These are phyloP conservation scores for Noctua janthe DNA, from an alignment of 2,888 invertebrate species.

Conservation along the genomic window DNA sequence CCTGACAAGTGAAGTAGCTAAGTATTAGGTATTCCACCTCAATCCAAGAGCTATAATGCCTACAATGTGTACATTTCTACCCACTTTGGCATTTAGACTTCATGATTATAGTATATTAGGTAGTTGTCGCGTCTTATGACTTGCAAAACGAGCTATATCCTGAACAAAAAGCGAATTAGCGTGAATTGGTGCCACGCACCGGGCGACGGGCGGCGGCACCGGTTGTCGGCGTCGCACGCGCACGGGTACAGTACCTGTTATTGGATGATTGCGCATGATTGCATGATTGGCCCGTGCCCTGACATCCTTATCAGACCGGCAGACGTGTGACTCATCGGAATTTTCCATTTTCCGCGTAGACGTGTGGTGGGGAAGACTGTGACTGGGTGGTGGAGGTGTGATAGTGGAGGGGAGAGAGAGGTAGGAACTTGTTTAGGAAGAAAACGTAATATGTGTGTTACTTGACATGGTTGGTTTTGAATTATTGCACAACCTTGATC, in stretches of 20 bases:
- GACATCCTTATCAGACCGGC: slow-evolving; percentile 78
- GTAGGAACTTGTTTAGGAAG: neutral
- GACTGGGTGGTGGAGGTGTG: neutral
- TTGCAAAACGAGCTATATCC: slow-evolving; percentile 56
- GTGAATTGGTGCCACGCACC: slow-evolving; percentile 62
- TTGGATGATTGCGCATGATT: slow-evolving; percentile 75
- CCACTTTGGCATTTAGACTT: slow-evolving; percentile 37
- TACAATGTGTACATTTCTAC: slow-evolving; percentile 2
- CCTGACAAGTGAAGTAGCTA: neutral
- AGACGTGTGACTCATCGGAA: slow-evolving; percentile 66
- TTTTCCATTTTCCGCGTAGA: slow-evolving; percentile 60
- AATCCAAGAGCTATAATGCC: neutral
- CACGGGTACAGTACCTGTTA: slow-evolving; percentile 65
- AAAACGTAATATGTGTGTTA: neutral
- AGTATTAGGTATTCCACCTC: slow-evolving; percentile 11
- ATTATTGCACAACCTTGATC: neutral
- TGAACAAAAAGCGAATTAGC: slow-evolving; percentile 63
- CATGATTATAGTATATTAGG: slow-evolving; percentile 32
- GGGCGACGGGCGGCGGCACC: slow-evolving; percentile 14
- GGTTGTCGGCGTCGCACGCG: slow-evolving; percentile 44
- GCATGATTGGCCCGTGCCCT: slow-evolving; percentile 70
- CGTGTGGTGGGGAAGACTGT: slow-evolving; percentile 9
- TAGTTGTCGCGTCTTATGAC: slow-evolving; percentile 49
- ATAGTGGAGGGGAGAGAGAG: neutral
- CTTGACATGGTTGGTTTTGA: neutral